Base-by-base conservation (phyloP, 2,888 invertebrate genomes). In the Vesta saturnalis region DNA sequence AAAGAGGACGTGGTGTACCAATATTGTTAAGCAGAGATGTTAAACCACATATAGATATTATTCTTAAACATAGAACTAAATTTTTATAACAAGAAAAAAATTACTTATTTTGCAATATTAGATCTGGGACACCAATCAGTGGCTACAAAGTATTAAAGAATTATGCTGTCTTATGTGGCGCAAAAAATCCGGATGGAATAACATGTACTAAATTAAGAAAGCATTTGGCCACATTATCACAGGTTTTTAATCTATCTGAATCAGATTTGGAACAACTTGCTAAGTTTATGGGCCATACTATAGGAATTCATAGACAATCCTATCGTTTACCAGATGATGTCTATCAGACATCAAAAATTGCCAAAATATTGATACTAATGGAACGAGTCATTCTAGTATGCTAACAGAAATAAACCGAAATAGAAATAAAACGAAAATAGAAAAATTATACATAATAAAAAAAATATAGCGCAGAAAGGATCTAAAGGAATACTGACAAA, bases 231-330 rank as follows among this genome's bases (percentile, higher is more conserved):
- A 76, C 75, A 5, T 30, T 76, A 15, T 62, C 73, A 1, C 77
- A 77, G 66, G 8, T 76, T 1, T 73, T 76, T 19, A 71, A 63
- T 49, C 8, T 49, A 15, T 49, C 43, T 55, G 70, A 74, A 16
- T 70, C 60, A 22, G 75, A 77, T n/a, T 22, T 75, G 1, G 75
- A 76, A 55, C 74, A 77, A 22, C 72, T 77, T 43, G 76, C 76
- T 1, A 71, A 58, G n/a, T 76, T 77, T 49, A 76, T 76, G 76
- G 76, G 75, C 1, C 75, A 77, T 56, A 76, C 77, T 14, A 70
- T 67, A 56, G 72, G 72, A 62, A 73, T 74, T 19, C 76, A 76
- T 60, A 64, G 68, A 62, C 55, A 65, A 58, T 75, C 69, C 56
- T 76, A 77, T 30, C 64, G 71, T 67, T 54, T 72, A 21, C 67